A percentile compares a stretch with the other conserved stretches of the same genome.
These are phyloP conservation scores for Lasaia peninsularis DNA, from an alignment of 1,140 invertebrate species.

Conservation along the genomic window DNA sequence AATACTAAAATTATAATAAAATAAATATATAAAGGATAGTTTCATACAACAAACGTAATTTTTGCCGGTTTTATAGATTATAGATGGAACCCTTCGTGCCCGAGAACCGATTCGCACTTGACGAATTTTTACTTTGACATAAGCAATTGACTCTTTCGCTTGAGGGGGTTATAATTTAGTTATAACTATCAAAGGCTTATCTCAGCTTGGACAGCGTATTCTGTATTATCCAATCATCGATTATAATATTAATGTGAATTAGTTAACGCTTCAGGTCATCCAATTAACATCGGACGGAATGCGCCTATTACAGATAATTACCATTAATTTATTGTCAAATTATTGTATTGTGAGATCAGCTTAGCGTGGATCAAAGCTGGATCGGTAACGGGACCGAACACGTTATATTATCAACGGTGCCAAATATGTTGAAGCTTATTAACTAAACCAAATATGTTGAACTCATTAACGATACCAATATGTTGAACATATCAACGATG, in stretches of 20 bases:
- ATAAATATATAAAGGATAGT: too few species aligned
- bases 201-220: neutral
- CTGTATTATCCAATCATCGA: neutral
- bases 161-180: too few species aligned
- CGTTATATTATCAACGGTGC: neutral
- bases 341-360: constrained; percentile 1
- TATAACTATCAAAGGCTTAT: neutral
- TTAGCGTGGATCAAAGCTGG: neutral
- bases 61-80: too few species aligned
- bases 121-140: too few species aligned
- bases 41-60: too few species aligned
- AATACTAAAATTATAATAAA: too few species aligned
- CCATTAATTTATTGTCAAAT: constrained; percentile 13
- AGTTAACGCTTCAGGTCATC: constrained; percentile 5
- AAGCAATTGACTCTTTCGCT: too few species aligned
- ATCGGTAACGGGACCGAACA: neutral
- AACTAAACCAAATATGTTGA: neutral
- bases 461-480: too few species aligned
- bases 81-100: too few species aligned
- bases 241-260: constrained; percentile 6
- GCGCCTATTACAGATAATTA: constrained; percentile 6
- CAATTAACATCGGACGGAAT: constrained; percentile 12
- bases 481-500: too few species aligned
- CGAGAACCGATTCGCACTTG: too few species aligned
- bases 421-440: neutral